Evolutionary conservation across 1,140 invertebrate genomes (phyloP), one percentile per base, ranked within the genome.

Genomic region (Drosophila ananassae): DNA sequence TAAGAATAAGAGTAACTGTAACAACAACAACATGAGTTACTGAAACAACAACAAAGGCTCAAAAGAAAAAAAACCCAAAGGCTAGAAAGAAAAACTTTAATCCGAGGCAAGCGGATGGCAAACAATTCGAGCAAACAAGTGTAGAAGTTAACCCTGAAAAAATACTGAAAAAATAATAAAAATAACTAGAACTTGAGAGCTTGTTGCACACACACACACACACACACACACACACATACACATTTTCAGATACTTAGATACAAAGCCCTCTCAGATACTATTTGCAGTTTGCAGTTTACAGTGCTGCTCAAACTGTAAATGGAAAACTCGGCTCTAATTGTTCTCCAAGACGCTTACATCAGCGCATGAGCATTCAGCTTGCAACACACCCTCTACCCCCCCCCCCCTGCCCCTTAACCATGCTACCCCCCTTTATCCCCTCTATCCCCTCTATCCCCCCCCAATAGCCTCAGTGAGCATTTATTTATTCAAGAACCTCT

Each of bases 321-420:
- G 73, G 69, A 77, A 60, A 80, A 63, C 63, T 48, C 75, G 55
- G 55, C 80, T 74, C 57, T 85, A 81, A 85, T 87, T 85, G 81
- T 81, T 34, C 68, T 63, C 50, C 41, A 34, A 52, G 52, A 48
- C 46, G 48, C 69, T 82, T 80, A 74, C 68, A 82, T 82, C 82
- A 85, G 82, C 82, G 82, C 82, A 85, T 85, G 82, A 85, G 82
- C 82, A 85, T 79, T 39, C 57, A 81, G 74, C 82, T 79, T 52
- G 77, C 32, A 44, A 46, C 67, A 41, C 10, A 39, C 32, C 46
- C 13, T n/a, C 28, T 12, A 30, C 28, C 32, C 21, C 37, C 30
- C 39, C 32, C 53, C 25, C 7, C 1, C 13, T 21, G 6, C 28
- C 10, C 17, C 5, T 9, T 7, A 30, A 1, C 32, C 8, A 10